Evolutionary conservation across 2,113 vertebrate species (phyloP), one percentile per base, ranked within the genome.

Genomic region (Gavialis gangeticus): DNA sequence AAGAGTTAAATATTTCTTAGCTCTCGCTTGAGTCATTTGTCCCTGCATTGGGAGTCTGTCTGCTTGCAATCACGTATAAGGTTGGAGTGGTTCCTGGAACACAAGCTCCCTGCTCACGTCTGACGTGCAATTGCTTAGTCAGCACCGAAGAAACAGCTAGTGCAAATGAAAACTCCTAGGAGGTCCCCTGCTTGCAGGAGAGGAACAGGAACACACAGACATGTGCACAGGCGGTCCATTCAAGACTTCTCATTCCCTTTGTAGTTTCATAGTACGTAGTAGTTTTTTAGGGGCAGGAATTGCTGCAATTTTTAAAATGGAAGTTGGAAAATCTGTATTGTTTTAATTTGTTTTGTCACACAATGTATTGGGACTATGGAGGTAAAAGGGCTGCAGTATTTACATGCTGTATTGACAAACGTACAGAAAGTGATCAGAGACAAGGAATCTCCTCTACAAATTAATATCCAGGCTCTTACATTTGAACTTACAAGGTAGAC

Each of bases 1-100:
- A 95, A 69, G 94, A 92, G 93, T 97, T 96, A 97, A 97, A 96
- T 92, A 92, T 95, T 86, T 95, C 91, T 66, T 54, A 87, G 89
- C 37, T 90, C 75, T 80, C 10, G 2, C 81, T 71, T 96, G 96
- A 97, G 89, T 97, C 95, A 95, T 97, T 79, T 97, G 97, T 97
- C 96, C 92, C 91, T 0, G 9, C 2, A 3, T 84, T 10, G 5
- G 80, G 89, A 96, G 92, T 75, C 92, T 60, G 94, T 84, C 94
- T 95, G 94, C 82, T 90, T 56, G 88, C 82, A 24, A 78, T 95
- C 97, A 97, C 96, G 92, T 97, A 94, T 14, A 55, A 75, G 67
- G 25, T 84, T 97, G 97, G 96, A 97, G 82, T 94, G 1, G 6
- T 12, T 97, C 93, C 95, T 55, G 86, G 95, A 95, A 92, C 96